Evolutionary conservation across 1,140 invertebrate species (phyloP).

Genomic region (Caenorhabditis inopinata): DNA sequence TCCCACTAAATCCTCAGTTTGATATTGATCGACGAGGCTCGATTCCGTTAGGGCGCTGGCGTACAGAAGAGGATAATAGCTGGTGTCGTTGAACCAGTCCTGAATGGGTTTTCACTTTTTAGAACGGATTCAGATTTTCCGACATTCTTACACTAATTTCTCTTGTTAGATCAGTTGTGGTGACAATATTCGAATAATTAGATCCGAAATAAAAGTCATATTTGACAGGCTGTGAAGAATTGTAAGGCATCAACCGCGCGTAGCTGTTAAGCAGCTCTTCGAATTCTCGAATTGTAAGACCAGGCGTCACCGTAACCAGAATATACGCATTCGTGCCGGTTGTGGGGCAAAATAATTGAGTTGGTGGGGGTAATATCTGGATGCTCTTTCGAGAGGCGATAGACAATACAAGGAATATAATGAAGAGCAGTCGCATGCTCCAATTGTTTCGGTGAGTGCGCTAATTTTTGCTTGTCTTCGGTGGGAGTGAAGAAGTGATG

Average conservation of each 20-base stretch:
- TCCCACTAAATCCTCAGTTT: background rate
- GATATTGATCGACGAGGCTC: background rate
- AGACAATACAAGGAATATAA: background rate
- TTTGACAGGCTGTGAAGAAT: background rate
- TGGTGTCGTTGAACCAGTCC: background rate
- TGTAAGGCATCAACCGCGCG: background rate
- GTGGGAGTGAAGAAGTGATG: background rate
- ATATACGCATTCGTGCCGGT: conserved; percentile 36
- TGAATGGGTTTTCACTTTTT: background rate
- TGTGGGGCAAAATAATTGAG: conserved; percentile 27
- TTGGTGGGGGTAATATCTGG: background rate
- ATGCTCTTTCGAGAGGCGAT: background rate
- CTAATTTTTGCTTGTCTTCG: background rate
- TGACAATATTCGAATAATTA: background rate
- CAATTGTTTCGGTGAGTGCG: background rate
- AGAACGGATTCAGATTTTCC: too few relatives aligned
- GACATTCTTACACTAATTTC: background rate
- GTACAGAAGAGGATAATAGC: background rate
- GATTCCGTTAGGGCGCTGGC: background rate
- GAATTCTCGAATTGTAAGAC: background rate
- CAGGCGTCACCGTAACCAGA: background rate
- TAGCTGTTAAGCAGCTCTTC: background rate
- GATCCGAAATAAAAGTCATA: conserved; percentile 37
- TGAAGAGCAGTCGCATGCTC: conserved; percentile 19
- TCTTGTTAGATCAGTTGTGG: background rate